These are phyloP conservation scores for Myiozetetes cayanensis DNA, from an alignment of 2,113 vertebrate species.

Conservation along the genomic window DNA sequence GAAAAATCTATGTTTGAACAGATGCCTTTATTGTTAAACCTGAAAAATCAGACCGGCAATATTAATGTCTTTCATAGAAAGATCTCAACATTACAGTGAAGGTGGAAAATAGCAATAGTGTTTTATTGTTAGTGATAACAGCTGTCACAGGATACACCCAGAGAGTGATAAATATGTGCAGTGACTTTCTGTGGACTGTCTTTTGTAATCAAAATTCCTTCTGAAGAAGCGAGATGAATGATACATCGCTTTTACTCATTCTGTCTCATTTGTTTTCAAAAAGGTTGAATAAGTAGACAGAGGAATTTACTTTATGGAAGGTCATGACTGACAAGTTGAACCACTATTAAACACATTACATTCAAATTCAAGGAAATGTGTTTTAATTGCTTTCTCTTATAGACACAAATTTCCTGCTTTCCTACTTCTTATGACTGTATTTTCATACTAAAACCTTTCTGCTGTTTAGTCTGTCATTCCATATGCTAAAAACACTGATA, in stretches of 20 bases:
- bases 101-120: not conserved
- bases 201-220: not conserved
- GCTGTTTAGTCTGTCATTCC: not conserved
- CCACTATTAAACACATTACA: not conserved
- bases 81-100: not conserved
- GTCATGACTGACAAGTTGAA: not conserved
- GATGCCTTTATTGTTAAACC: not conserved
- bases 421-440: not conserved
- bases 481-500: slow-evolving; percentile 2
- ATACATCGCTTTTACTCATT: not conserved
- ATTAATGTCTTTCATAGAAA: not conserved
- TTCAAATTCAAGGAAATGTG: not conserved
- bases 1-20: not conserved
- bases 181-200: not conserved
- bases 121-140: not conserved
- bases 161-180: not conserved
- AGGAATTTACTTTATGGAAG: not conserved
- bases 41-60: not conserved
- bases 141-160: not conserved
- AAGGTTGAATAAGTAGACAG: not conserved
- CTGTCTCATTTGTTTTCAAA: not conserved
- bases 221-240: not conserved
- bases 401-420: not conserved
- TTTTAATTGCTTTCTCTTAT: not conserved
- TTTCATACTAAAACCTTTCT: not conserved